These are phyloP conservation scores for Sthenelais limicola DNA, from an alignment of 2,888 invertebrate species.

Conservation along the genomic window DNA sequence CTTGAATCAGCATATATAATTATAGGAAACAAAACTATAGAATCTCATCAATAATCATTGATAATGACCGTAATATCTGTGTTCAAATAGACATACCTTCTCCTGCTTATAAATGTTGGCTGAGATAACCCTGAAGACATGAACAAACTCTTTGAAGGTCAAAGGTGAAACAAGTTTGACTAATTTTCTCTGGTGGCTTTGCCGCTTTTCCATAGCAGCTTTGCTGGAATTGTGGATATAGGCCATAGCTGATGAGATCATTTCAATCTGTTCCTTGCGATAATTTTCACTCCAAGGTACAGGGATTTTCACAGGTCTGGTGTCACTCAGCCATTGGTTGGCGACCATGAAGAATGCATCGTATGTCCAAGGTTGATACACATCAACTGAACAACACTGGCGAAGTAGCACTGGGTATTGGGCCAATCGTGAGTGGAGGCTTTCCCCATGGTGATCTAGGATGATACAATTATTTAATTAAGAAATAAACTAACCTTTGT, in stretches of 20 bases:
- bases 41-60: too few relatives aligned
- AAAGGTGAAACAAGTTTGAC: conserved; percentile 65
- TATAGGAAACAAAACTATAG: too few relatives aligned
- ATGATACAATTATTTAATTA: too few relatives aligned
- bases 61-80: too few relatives aligned
- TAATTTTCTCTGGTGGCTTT: conserved; percentile 63
- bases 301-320: conserved; percentile 53
- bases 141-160: conserved; percentile 68
- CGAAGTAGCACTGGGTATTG: conserved; percentile 62
- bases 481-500: too few relatives aligned
- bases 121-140: conserved; percentile 65
- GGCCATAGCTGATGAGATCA: conserved; percentile 66
- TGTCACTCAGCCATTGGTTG: conserved; percentile 46
- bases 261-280: conserved; percentile 60
- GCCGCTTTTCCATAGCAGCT: conserved; percentile 63
- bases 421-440: conserved; percentile 56
- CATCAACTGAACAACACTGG: conserved; percentile 61
- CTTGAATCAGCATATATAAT: too few relatives aligned
- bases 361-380: conserved; percentile 66
- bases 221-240: conserved; percentile 67
- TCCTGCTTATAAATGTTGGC: conserved; percentile 63
- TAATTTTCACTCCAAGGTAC: conserved; percentile 64
- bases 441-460: conserved; percentile 15
- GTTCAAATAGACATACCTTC: conserved; percentile 58
- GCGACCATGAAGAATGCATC: conserved; percentile 63